Base-by-base conservation (phyloP, 2,797 vertebrate species). In the Lithobates sylvaticus region DNA sequence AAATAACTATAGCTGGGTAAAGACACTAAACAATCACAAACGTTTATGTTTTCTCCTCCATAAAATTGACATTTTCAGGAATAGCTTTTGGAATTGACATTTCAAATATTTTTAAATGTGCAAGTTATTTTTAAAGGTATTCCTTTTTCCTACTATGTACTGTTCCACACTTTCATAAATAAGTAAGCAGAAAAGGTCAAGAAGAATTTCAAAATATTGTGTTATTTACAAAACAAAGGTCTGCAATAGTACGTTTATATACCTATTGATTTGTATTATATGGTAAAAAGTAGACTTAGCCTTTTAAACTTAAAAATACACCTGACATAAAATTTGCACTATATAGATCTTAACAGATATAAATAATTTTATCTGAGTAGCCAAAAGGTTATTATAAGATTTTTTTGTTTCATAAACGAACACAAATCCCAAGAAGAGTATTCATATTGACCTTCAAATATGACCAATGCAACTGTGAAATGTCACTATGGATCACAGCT, bases 121-220 rank as follows among this genome's bases (percentile, higher is more conserved):
- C 39, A 39, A 39, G 39, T 39, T 39, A 39, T 39, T 39, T 39
- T 39, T 10, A 39, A 39, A 39, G 8, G 39, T 10, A 39, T 39
- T 39, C 39, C 73, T 23, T 71, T 67, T 78, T 65, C 26, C 50
- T 67, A 21, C 15, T 64, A 72, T 54, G 1, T 3, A 54, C 39
- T 74, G 69, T 67, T 74, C 58, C 34, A 26, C 47, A 27, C 58
- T 74, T 85, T 78, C 10, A 65, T 26, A 85, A 78, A 73, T 23
- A 16, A 71, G 47, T n/a, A 27, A 68, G 42, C 23, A 79, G 47
- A 65, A 85, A 85, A 85, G 71, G 84, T 85, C 84, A 85, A 78
- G 12, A 68, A 32, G 18, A 79, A 34, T 42, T 65, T 80, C 9
- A 74, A 65, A 54, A 27, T 73, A 79, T 79, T 58, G 42, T 39